These are phyloP conservation scores for Notothenia coriiceps DNA, from an alignment of 2,113 vertebrate genomes.

Conservation along the genomic window DNA sequence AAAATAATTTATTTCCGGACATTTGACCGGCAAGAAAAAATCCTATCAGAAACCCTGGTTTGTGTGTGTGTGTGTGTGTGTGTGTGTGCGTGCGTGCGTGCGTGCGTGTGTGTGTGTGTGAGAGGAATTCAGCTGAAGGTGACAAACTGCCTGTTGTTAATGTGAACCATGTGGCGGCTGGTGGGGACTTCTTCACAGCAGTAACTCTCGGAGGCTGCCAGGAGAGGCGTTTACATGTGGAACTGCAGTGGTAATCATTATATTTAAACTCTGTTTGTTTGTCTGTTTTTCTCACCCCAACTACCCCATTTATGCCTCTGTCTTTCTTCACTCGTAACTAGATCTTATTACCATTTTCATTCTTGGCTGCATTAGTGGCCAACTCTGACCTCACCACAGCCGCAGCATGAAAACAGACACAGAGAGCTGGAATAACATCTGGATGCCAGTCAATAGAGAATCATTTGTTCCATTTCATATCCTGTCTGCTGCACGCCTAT, in stretches of 20 bases:
- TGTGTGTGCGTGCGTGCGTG: not conserved
- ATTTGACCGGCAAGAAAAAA: too few relatives aligned
- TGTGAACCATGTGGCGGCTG: constrained; percentile 64
- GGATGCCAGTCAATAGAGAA: constrained; percentile 70
- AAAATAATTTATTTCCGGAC: too few relatives aligned
- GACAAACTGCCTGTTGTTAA: constrained; percentile 71
- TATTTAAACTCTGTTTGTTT: constrained; percentile 39
- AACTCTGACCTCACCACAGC: constrained; percentile 77
- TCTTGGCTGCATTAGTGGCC: constrained; percentile 46
- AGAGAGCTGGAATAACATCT: constrained; percentile 73
- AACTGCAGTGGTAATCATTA: constrained; percentile 6
- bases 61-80: not conserved
- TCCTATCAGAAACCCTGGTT: too few relatives aligned
- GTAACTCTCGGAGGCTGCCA: constrained; percentile 28
- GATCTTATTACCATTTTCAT: constrained; percentile 29
- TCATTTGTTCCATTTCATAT: constrained; percentile 50
- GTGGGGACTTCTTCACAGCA: constrained; percentile 44
- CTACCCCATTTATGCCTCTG: not conserved
- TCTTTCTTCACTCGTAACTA: constrained; percentile 15
- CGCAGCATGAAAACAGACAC: constrained; percentile 60
- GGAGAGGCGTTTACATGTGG: constrained; percentile 37
- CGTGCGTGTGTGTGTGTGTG: constrained; percentile 1
- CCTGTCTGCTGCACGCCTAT: constrained; percentile 19
- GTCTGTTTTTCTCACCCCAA: constrained; percentile 14
- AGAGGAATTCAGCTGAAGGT: constrained; percentile 63